A percentile compares a stretch with the other conserved stretches of the same genome.
Evolutionary conservation across 1,140 invertebrate genomes (phyloP).

Genomic region (Akabosia matsudoensis): DNA sequence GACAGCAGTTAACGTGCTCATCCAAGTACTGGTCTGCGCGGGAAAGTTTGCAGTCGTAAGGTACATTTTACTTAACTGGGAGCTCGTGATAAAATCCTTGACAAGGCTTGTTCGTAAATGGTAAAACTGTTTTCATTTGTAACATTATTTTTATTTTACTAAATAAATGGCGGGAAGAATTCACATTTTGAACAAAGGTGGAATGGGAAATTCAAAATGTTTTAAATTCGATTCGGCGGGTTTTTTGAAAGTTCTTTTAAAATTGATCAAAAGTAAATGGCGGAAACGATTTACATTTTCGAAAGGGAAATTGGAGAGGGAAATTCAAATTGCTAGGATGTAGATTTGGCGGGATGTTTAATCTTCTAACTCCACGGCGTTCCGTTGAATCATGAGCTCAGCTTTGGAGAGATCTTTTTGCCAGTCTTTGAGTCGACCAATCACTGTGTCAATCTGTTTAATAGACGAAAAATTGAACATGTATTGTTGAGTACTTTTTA

Average conservation of each 20-base stretch:
- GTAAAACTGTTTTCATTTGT: background rate
- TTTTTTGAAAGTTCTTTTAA: too few relatives aligned
- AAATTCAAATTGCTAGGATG: too few relatives aligned
- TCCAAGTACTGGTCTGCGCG: background rate
- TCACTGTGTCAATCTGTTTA: constrained; percentile 75
- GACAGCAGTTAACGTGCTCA: background rate
- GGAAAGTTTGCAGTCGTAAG: background rate
- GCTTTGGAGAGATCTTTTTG: constrained; percentile 77
- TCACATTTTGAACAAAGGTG: too few relatives aligned
- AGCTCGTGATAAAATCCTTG: background rate
- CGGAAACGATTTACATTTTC: too few relatives aligned
- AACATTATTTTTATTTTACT: background rate
- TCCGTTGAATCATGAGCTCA: constrained; percentile 74
- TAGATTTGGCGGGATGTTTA: constrained; percentile 53
- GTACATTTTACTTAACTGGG: background rate
- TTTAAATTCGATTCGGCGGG: too few relatives aligned
- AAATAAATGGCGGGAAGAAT: too few relatives aligned
- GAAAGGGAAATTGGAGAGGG: too few relatives aligned
- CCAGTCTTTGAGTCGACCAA: constrained; percentile 73
- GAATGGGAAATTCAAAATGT: too few relatives aligned
- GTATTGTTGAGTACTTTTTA: too few relatives aligned
- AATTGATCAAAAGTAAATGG: too few relatives aligned
- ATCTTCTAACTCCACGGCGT: constrained; percentile 74
- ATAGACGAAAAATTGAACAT: constrained; percentile 38
- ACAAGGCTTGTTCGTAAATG: background rate